Evolutionary conservation across 2,797 vertebrate species (phyloP).

Genomic region (Semotilus atromaculatus): DNA sequence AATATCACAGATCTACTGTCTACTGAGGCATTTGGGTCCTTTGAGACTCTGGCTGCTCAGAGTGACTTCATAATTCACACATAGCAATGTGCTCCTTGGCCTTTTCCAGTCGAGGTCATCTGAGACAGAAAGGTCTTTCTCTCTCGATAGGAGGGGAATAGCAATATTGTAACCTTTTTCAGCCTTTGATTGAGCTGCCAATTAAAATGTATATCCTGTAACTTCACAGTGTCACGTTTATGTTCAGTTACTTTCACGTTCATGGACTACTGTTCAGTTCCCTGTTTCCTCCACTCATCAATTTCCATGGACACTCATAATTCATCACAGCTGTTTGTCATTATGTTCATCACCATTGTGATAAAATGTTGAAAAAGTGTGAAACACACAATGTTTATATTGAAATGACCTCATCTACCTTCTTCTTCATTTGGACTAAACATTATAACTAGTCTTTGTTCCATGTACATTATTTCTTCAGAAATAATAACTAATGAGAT

Average conservation of each 20-base stretch:
- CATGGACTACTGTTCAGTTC: too few relatives aligned
- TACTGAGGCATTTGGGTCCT: conserved; percentile 15
- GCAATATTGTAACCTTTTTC: conserved; percentile 56
- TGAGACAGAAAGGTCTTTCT: conserved; percentile 22
- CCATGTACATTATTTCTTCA: conserved; percentile 12
- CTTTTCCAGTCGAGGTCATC: conserved; percentile 50
- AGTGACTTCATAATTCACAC: conserved; percentile 62
- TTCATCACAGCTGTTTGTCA: too few relatives aligned
- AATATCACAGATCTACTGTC: conserved; percentile 50
- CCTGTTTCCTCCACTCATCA: too few relatives aligned
- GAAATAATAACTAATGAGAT: conserved; percentile 42
- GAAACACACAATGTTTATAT: too few relatives aligned
- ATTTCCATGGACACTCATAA: too few relatives aligned
- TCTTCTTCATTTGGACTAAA: too few relatives aligned
- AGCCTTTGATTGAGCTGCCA: conserved; percentile 60
- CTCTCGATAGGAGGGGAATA: conserved; percentile 44
- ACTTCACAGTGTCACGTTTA: neutral
- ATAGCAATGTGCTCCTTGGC: conserved; percentile 64
- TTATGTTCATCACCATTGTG: too few relatives aligned
- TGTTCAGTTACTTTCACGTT: too few relatives aligned
- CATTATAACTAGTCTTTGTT: neutral
- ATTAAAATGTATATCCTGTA: conserved; percentile 52
- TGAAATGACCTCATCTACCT: too few relatives aligned
- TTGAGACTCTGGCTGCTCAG: conserved; percentile 36
- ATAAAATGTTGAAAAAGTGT: too few relatives aligned